Percentiles rank a stretch among this genome's conserved stretches.
Conservation (phyloP, 2,888 invertebrate genomes). For the Rugalucina vietnamica region DNA sequence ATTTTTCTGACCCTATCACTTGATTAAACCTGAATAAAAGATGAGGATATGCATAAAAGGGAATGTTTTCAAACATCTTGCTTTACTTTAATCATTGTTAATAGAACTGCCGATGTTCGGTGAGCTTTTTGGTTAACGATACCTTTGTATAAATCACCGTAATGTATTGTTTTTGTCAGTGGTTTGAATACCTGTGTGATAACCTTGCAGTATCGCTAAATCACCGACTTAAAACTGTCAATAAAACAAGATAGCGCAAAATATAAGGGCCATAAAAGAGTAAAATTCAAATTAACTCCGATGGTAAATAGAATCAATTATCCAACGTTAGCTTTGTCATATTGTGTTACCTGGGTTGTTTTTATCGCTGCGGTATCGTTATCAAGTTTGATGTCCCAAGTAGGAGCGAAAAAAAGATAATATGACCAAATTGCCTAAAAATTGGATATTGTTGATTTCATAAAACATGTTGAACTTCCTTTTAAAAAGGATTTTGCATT, state of each 20-base stretch:
- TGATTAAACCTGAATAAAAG: background rate
- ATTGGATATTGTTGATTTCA: too few relatives aligned
- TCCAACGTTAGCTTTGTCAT: conserved; percentile 17
- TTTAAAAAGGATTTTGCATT: too few relatives aligned
- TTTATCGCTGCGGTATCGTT: background rate
- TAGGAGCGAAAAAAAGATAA: background rate
- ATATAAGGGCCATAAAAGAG: conserved; percentile 22
- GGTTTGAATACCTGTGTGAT: background rate
- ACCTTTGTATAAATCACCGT: background rate
- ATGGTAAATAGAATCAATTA: conserved; percentile 21
- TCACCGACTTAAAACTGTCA: conserved; percentile 10
- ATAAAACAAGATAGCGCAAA: conserved; percentile 22
- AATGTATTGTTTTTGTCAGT: conserved; percentile 11
- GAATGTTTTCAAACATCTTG: background rate
- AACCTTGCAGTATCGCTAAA: background rate
- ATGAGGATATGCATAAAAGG: background rate
- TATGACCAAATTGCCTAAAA: background rate
- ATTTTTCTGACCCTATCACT: background rate
- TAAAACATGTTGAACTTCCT: too few relatives aligned
- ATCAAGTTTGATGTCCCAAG: conserved; percentile 9
- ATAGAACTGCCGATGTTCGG: background rate
- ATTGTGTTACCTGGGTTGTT: background rate
- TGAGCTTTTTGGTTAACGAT: background rate
- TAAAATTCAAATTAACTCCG: conserved; percentile 24
- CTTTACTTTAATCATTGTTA: background rate